Evolutionary conservation across 2,113 vertebrate genomes (phyloP).

Genomic region (Seriola aureovittata): DNA sequence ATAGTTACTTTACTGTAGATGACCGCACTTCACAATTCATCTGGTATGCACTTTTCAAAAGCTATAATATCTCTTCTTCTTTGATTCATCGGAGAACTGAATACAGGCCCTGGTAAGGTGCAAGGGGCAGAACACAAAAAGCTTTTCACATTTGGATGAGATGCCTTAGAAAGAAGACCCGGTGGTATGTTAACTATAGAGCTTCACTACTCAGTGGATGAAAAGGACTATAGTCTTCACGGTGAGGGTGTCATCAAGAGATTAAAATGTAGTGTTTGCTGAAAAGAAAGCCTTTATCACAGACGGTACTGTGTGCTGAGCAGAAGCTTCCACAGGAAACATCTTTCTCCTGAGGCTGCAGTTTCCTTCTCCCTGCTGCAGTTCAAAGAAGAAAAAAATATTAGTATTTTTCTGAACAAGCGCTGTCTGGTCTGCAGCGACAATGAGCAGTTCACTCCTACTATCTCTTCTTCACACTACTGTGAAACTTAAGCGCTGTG

Average conservation of each 20-base stretch:
- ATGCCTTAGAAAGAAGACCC: background rate
- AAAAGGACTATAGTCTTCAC: background rate
- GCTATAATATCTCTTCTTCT: background rate
- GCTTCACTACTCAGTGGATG: background rate
- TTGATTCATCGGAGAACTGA: slow-evolving; percentile 1
- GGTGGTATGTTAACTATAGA: background rate
- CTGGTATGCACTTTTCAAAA: slow-evolving; percentile 12
- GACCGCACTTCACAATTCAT: background rate
- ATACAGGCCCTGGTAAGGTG: too few relatives aligned
- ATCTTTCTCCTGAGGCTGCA: slow-evolving; percentile 70
- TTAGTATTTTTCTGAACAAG: slow-evolving; percentile 5
- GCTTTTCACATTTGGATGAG: background rate
- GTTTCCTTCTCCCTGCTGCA: background rate
- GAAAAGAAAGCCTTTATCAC: background rate
- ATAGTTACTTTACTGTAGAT: background rate
- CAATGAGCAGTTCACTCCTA: slow-evolving; percentile 78
- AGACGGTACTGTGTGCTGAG: background rate
- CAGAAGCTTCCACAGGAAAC: slow-evolving; percentile 68
- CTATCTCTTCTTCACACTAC: slow-evolving; percentile 66
- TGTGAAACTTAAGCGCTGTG: slow-evolving; percentile 77
- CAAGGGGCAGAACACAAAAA: background rate
- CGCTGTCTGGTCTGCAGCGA: slow-evolving; percentile 65
- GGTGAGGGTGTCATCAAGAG: background rate
- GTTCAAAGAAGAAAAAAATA: slow-evolving; percentile 17
- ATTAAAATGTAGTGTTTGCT: background rate